Conservation (phyloP, 2,888 invertebrate genomes). For the Luperina nickerlii region DNA sequence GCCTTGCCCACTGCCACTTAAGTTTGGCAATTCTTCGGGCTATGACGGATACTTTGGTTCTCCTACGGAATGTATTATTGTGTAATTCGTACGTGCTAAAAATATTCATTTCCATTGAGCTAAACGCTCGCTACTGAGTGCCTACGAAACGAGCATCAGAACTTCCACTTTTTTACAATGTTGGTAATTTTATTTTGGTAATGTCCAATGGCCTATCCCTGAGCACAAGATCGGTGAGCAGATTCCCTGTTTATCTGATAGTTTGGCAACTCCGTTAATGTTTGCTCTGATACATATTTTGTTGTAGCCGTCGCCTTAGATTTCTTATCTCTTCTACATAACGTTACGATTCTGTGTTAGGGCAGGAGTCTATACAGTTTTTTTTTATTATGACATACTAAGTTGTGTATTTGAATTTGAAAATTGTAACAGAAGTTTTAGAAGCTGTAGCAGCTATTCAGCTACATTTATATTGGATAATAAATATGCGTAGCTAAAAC, state of each 20-base stretch:
- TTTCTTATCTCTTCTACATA: conserved; percentile 52
- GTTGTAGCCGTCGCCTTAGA: conserved; percentile 58
- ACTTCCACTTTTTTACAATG: background rate
- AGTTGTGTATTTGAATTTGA: background rate
- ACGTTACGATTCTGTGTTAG: conserved; percentile 26
- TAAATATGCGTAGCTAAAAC: background rate
- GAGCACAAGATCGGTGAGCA: conserved; percentile 62
- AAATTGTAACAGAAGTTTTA: background rate
- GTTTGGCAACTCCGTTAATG: conserved; percentile 76
- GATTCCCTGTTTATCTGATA: conserved; percentile 75
- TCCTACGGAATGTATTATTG: too few relatives aligned
- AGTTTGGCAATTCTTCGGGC: too few relatives aligned
- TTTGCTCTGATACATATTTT: conserved; percentile 69
- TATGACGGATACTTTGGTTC: too few relatives aligned
- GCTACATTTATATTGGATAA: background rate
- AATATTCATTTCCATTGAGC: background rate
- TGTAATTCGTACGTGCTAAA: background rate
- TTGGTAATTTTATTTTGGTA: background rate
- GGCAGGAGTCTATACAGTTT: background rate
- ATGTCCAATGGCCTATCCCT: conserved; percentile 66
- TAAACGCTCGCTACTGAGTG: background rate
- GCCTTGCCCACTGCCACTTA: too few relatives aligned
- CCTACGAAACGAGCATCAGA: background rate
- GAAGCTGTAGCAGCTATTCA: background rate
- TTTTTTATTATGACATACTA: background rate